Conservation (phyloP, 1,140 invertebrate genomes). For the Drosophila aff. region DNA sequence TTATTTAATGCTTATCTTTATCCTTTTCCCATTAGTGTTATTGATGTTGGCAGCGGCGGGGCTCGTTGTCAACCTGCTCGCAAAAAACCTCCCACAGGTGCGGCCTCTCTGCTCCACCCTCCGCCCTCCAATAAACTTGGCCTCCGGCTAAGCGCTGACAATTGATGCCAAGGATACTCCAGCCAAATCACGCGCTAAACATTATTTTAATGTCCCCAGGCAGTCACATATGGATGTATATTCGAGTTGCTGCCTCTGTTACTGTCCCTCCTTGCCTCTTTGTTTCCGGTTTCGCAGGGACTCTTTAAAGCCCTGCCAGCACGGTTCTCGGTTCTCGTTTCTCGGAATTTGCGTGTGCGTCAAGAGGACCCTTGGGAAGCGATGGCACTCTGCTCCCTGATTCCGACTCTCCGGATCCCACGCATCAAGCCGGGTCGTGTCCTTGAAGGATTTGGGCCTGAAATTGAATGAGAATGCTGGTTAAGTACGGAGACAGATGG, state of each 20-base stretch:
- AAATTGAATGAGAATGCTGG: constrained; percentile 32
- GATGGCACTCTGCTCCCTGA: constrained; percentile 1
- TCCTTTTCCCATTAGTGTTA: constrained; percentile 84
- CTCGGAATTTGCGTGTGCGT: constrained; percentile 39
- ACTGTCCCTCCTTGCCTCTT: not conserved
- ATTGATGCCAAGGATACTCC: constrained; percentile 68
- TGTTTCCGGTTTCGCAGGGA: constrained; percentile 24
- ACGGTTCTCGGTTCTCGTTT: constrained; percentile 25
- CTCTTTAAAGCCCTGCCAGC: constrained; percentile 65
- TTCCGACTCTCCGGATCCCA: constrained; percentile 49
- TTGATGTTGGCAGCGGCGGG: constrained; percentile 73
- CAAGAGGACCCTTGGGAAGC: constrained; percentile 40
- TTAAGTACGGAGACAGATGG: constrained; percentile 40
- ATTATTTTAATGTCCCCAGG: constrained; percentile 76
- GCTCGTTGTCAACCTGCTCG: constrained; percentile 29
- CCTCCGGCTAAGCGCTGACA: constrained; percentile 72
- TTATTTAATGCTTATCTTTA: constrained; percentile 85
- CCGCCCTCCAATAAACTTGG: constrained; percentile 61
- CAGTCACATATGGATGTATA: constrained; percentile 48
- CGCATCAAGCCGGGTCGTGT: constrained; percentile 33
- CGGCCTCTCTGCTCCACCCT: not conserved
- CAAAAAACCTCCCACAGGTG: constrained; percentile 38
- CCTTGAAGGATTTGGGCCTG: constrained; percentile 57
- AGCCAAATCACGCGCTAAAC: constrained; percentile 77
- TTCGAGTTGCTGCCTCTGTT: not conserved